Conservation (phyloP, 2,113 vertebrate species). For the Illadopsis cleaveri region DNA sequence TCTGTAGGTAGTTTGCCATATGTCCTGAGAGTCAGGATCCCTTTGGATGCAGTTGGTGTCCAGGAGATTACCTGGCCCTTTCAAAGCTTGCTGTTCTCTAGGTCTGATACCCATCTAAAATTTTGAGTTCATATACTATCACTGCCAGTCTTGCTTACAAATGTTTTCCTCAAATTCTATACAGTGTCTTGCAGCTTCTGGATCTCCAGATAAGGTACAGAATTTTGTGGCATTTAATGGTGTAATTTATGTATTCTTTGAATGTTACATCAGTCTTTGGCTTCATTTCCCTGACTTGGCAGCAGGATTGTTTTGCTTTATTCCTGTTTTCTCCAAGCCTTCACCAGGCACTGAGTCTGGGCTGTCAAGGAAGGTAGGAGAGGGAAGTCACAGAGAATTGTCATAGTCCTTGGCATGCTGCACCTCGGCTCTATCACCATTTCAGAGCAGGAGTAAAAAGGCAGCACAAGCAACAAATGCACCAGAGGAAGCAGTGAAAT, state of each 20-base stretch:
- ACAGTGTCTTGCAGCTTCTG: not conserved
- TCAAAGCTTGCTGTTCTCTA: not conserved
- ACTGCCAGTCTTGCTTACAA: not conserved
- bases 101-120: not conserved
- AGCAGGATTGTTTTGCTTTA: not conserved
- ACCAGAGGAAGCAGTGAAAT: not conserved
- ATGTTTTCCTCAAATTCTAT: not conserved
- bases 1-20: not conserved
- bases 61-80: not conserved
- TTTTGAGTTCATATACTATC: not conserved
- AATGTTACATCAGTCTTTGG: not conserved
- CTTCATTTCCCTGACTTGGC: not conserved
- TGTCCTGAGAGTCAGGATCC: not conserved
- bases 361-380: not conserved
- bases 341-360: not conserved
- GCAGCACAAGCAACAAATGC: rapidly evolving
- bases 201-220: not conserved
- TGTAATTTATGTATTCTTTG: not conserved
- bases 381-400: not conserved
- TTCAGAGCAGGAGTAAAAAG: not conserved
- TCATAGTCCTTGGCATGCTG: not conserved
- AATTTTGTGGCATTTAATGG: not conserved
- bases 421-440: rapidly evolving
- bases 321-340: not conserved
- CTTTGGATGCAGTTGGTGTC: not conserved